phyloP scores from a whole-genome alignment of 2,113 vertebrate genomes.

The Pampusana beccarii region DNA sequence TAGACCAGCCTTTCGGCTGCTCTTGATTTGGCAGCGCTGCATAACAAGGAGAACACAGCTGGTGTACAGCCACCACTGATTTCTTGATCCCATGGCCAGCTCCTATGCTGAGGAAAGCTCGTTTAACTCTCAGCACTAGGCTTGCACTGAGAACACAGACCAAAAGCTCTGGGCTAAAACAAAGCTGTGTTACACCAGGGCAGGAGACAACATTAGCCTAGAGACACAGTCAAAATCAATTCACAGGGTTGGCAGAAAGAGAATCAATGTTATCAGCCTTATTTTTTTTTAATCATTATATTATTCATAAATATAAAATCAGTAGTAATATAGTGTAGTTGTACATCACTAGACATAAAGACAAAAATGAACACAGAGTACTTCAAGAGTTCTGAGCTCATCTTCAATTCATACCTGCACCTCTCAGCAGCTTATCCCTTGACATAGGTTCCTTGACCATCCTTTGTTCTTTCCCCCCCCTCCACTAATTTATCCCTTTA shows the following conservation, averaged over 20 bases:
- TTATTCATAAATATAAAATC: not conserved
- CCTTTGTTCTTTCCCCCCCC: not conserved
- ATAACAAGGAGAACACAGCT: not conserved
- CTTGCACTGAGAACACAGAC: not conserved
- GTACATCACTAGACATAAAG: not conserved
- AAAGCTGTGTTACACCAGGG: not conserved
- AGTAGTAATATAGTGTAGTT: not conserved
- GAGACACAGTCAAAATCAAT: not conserved
- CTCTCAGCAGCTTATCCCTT: not conserved
- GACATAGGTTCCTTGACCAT: not conserved
- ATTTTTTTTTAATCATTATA: not conserved
- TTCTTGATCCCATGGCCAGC: not conserved
- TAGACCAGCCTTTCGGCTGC: not conserved
- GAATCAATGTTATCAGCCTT: not conserved
- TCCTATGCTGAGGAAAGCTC: not conserved
- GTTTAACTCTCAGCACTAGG: not conserved
- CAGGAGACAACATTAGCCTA: not conserved
- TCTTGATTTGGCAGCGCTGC: not conserved
- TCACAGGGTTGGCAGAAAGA: not conserved
- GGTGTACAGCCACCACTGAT: not conserved
- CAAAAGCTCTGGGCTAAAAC: not conserved
- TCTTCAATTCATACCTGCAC: not conserved
- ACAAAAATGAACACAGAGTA: not conserved
- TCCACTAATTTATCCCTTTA: not conserved
- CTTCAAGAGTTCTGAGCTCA: not conserved